phyloP scores from a whole-genome alignment of 2,888 invertebrate genomes.

The Drosophila meridiana region DNA sequence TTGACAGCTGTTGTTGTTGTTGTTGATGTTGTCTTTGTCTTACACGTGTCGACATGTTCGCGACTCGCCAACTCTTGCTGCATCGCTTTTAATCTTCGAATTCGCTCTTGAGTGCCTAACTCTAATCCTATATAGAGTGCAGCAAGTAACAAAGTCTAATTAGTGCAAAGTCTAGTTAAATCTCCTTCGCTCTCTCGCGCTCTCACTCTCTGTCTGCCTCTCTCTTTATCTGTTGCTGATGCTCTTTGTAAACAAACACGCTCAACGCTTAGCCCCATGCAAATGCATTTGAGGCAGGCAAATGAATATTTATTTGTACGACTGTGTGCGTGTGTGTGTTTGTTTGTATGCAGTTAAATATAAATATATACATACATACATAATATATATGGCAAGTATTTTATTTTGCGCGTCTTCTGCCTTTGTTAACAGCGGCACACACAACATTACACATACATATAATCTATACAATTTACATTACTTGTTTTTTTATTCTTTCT shows the following conservation, averaged over 20 bases:
- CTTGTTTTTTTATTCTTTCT: constrained; percentile 15
- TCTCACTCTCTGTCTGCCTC: background rate
- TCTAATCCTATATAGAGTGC: constrained; percentile 12
- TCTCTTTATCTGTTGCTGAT: background rate
- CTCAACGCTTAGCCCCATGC: constrained; percentile 24
- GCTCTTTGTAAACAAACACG: constrained; percentile 39
- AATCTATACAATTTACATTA: constrained; percentile 28
- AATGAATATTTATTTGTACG: constrained; percentile 30
- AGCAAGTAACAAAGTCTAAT: constrained; percentile 26
- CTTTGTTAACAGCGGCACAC: constrained; percentile 11
- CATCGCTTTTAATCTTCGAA: background rate
- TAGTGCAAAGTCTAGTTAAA: constrained; percentile 1
- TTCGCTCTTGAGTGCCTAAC: constrained; percentile 13
- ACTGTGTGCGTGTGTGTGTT: background rate
- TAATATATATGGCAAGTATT: constrained; percentile 19
- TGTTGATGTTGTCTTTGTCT: constrained; percentile 17
- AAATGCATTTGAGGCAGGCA: constrained; percentile 34
- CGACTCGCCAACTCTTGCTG: background rate
- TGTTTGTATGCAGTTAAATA: background rate
- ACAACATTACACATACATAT: constrained; percentile 8
- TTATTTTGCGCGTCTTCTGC: constrained; percentile 27
- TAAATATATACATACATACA: background rate
- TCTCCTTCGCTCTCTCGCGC: constrained; percentile 2
- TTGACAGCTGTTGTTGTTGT: constrained; percentile 24
- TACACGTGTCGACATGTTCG: constrained; percentile 17